phyloP scores from a whole-genome alignment of 1,140 invertebrate species.

The Palaemon carinicauda region DNA sequence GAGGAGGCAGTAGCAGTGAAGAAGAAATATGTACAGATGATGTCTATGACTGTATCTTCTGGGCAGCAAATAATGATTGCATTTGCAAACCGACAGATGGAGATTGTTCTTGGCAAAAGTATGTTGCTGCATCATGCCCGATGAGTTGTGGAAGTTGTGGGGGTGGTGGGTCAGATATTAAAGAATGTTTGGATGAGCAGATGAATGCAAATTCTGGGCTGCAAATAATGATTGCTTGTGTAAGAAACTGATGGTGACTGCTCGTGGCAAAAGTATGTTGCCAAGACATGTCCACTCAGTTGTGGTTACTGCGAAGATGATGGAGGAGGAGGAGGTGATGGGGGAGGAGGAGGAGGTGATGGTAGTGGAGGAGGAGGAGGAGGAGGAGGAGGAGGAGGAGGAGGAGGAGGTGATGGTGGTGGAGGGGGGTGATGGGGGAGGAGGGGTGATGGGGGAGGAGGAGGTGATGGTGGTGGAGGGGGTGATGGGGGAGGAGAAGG shows the following conservation, averaged over 20 bases:
- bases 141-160: slow-evolving; percentile 2
- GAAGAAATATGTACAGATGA: neutral
- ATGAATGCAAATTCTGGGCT: neutral
- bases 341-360: no score
- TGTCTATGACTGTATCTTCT: slow-evolving; percentile 17
- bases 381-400: no score
- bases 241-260: no score
- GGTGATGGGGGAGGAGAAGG: no score
- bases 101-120: slow-evolving; percentile 37
- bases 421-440: no score
- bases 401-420: no score
- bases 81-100: slow-evolving; percentile 15
- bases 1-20: neutral
- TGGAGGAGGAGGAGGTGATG: neutral
- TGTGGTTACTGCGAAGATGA: neutral
- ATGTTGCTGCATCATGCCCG: slow-evolving; percentile 12
- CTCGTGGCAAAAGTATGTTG: no score
- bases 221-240: no score
- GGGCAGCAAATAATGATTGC: slow-evolving; percentile 40
- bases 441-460: no score
- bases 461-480: no score
- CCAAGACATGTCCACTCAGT: neutral
- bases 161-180: neutral
- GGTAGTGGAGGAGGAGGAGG: no score
- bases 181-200: neutral